Percentiles rank a stretch among this genome's conserved stretches.
Conservation (phyloP, 2,113 vertebrate genomes). For the Tor tambroides region DNA sequence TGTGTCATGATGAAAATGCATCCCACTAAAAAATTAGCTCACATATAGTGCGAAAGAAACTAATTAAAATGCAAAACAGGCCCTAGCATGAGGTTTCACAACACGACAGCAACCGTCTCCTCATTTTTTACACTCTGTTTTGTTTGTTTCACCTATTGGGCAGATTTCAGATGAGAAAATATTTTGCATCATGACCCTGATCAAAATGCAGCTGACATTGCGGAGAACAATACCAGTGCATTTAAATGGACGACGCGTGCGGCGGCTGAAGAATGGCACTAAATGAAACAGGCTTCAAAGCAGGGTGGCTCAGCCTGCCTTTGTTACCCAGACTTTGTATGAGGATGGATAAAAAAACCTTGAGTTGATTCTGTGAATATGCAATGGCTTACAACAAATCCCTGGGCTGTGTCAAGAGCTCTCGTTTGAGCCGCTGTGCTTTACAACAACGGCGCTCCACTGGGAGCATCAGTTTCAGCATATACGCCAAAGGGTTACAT, state of each 20-base stretch:
- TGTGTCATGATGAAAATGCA: not conserved
- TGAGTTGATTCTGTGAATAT: slow-evolving; percentile 48
- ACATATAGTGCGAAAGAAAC: not conserved
- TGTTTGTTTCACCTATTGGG: slow-evolving; percentile 29
- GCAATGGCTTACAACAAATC: slow-evolving; percentile 40
- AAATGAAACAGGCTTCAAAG: slow-evolving; percentile 37
- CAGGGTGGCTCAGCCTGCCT: slow-evolving; percentile 12
- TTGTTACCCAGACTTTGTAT: slow-evolving; percentile 17
- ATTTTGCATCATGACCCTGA: slow-evolving; percentile 29
- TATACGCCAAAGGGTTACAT: slow-evolving; percentile 27
- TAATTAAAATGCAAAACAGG: slow-evolving; percentile 27
- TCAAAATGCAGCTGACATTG: slow-evolving; percentile 36
- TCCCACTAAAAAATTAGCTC: not conserved
- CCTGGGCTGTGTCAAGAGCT: slow-evolving; percentile 39
- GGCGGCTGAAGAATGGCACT: slow-evolving; percentile 26
- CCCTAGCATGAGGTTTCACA: not conserved
- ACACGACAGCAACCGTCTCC: not conserved
- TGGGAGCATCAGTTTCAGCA: slow-evolving; percentile 19
- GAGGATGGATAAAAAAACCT: slow-evolving; percentile 46
- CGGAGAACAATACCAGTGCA: slow-evolving; percentile 34
- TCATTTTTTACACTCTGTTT: slow-evolving; percentile 27
- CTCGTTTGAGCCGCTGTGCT: slow-evolving; percentile 38
- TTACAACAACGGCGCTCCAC: slow-evolving; percentile 2
- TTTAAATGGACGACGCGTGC: slow-evolving; percentile 31
- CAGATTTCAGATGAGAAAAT: slow-evolving; percentile 19